A percentile compares a stretch with the other conserved stretches of the same genome.
phyloP scores from a whole-genome alignment of 2,797 vertebrate species.

The Oreochromis grahami region DNA sequence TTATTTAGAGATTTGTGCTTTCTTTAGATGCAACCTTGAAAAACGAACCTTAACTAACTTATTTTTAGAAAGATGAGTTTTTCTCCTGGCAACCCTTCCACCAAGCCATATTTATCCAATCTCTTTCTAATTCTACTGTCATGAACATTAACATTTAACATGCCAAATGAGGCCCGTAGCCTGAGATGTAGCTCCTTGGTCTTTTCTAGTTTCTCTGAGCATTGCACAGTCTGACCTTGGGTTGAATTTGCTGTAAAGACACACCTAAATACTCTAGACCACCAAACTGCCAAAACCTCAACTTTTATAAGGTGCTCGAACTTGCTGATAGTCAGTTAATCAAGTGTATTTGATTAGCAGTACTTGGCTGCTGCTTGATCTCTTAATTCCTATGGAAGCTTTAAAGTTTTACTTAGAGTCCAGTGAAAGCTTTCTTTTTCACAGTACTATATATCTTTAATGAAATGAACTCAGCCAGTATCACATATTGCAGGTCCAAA shows the following conservation, averaged over 20 bases:
- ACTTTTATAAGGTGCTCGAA: fast-evolving
- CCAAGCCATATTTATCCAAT: background rate
- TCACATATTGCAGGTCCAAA: background rate
- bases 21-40: background rate
- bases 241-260: background rate
- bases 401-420: background rate
- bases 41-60: background rate
- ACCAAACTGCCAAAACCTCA: background rate
- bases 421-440: background rate
- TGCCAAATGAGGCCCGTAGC: background rate
- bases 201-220: background rate
- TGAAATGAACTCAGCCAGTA: background rate
- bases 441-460: background rate
- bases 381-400: background rate
- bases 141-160: background rate
- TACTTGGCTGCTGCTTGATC: background rate
- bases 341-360: background rate
- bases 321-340: background rate
- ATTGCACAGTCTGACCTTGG: background rate
- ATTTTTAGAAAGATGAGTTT: background rate
- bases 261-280: background rate
- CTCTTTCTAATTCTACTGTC: background rate
- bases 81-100: background rate
- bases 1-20: background rate
- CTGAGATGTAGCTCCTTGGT: background rate